Evolutionary conservation across 2,113 vertebrate genomes (phyloP).

Genomic region (Alligator sinensis): DNA sequence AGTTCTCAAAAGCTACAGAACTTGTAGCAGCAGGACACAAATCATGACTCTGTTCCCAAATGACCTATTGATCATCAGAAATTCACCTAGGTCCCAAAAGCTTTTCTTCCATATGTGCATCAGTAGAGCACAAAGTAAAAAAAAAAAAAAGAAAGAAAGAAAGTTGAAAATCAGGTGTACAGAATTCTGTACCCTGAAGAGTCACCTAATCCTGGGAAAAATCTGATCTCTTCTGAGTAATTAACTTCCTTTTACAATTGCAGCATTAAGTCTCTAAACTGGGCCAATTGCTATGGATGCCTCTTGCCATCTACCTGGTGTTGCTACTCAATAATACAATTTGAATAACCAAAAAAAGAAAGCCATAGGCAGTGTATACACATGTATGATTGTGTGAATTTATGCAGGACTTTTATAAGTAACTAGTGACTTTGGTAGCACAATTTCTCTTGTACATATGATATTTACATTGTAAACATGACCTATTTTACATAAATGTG

Average conservation of each 20-base stretch:
- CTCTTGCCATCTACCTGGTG: neutral
- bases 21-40: neutral
- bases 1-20: neutral
- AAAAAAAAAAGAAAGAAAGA: no score
- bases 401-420: neutral
- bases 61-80: neutral
- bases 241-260: neutral
- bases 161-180: neutral
- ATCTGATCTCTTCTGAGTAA: neutral
- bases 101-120: neutral
- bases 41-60: neutral
- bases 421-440: neutral
- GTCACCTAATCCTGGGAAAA: neutral
- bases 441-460: neutral
- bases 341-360: neutral
- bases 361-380: neutral
- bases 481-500: neutral
- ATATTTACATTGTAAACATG: no score
- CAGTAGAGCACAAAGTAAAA: neutral
- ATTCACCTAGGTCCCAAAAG: neutral
- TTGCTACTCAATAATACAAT: neutral
- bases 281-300: constrained; percentile 3
- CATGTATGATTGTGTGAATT: neutral
- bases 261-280: neutral
- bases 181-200: neutral